These are phyloP conservation scores for Loripinus fragilis DNA, from an alignment of 2,888 invertebrate genomes.

Conservation along the genomic window DNA sequence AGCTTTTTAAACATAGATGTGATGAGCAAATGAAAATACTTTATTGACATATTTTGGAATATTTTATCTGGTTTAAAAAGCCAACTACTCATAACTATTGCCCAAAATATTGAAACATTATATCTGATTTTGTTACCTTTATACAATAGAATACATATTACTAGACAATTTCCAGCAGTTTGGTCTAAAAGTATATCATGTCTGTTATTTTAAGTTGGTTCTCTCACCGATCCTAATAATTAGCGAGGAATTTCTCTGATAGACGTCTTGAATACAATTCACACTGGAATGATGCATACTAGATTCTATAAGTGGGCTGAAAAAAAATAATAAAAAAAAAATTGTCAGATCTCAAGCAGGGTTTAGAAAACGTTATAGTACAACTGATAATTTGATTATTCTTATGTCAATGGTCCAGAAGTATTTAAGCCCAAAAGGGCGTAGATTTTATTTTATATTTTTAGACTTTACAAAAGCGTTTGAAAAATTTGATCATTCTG, in stretches of 20 bases:
- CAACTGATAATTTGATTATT: neutral
- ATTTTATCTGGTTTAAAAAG: too few species aligned
- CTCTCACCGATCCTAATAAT: neutral
- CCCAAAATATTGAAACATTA: too few species aligned
- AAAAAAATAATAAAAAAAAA: slow-evolving; percentile 6
- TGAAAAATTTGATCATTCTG: neutral
- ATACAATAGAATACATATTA: neutral
- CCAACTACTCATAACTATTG: too few species aligned
- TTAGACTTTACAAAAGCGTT: slow-evolving; percentile 8
- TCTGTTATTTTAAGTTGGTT: neutral
- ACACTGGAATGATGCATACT: slow-evolving; percentile 5
- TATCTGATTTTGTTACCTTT: slow-evolving; percentile 2
- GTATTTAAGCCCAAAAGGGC: neutral
- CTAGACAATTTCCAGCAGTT: neutral
- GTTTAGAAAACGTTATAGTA: neutral
- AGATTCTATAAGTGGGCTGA: slow-evolving; percentile 4
- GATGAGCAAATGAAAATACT: too few species aligned
- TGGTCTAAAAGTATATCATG: slow-evolving; percentile 8
- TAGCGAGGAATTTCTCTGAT: too few species aligned
- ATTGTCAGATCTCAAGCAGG: neutral
- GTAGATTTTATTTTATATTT: slow-evolving; percentile 7
- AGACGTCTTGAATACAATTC: neutral
- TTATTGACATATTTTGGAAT: too few species aligned
- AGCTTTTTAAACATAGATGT: too few species aligned
- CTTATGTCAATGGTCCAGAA: neutral